Conservation (phyloP, 1,140 invertebrate genomes). For the Liolophura sinensis region DNA sequence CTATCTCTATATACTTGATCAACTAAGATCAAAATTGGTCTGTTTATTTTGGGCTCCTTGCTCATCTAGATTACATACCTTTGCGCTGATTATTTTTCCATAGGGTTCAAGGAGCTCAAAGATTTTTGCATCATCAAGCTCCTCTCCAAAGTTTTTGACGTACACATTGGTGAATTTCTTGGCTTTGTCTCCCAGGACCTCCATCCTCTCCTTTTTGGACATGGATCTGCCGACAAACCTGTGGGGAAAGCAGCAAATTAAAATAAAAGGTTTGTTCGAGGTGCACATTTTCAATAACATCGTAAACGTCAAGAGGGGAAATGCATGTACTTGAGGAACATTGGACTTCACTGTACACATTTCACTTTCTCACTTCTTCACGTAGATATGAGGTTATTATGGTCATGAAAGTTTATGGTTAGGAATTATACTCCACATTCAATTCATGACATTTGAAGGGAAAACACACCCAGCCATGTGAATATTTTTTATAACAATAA, state of each 20-base stretch:
- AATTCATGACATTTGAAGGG: no score
- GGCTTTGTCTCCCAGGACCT: constrained; percentile 94
- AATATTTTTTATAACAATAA: neutral
- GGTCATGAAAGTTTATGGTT: no score
- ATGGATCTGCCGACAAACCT: constrained; percentile 95
- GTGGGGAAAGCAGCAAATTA: constrained; percentile 11
- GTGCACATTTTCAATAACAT: neutral
- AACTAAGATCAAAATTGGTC: no score
- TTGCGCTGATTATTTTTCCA: constrained; percentile 92
- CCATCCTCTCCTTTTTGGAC: constrained; percentile 94
- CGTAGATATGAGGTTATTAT: no score
- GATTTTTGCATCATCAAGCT: constrained; percentile 90
- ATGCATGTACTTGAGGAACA: no score
- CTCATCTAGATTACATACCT: constrained; percentile 57
- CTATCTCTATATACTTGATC: no score
- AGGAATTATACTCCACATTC: no score
- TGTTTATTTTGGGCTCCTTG: no score
- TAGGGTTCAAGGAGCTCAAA: constrained; percentile 93
- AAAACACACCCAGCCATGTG: no score
- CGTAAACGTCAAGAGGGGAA: no score
- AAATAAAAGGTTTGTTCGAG: neutral
- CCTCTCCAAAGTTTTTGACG: constrained; percentile 98
- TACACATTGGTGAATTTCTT: constrained; percentile 99
- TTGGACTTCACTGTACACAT: no score
- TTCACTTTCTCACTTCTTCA: no score